phyloP scores from a whole-genome alignment of 1,140 invertebrate genomes.

The Centruroides sculpturatus region DNA sequence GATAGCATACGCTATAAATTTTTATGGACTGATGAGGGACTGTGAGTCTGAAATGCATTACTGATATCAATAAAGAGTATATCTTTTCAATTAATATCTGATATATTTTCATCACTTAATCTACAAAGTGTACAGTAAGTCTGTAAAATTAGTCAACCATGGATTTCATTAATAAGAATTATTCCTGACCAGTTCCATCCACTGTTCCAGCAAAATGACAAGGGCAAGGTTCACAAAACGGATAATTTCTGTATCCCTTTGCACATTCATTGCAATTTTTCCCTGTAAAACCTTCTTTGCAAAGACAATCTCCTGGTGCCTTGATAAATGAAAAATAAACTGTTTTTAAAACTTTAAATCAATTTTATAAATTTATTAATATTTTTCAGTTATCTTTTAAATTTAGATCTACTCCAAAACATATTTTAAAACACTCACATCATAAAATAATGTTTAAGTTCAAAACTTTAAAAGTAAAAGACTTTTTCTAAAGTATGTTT shows the following conservation, averaged over 20 bases:
- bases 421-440: not conserved
- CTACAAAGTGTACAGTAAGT: too few relatives aligned
- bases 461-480: not conserved
- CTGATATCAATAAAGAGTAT: too few relatives aligned
- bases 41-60: too few relatives aligned
- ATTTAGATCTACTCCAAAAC: not conserved
- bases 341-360: too few relatives aligned
- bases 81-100: too few relatives aligned
- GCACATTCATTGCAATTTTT: constrained; percentile 68
- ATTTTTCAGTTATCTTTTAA: too few relatives aligned
- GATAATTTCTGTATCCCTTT: constrained; percentile 59
- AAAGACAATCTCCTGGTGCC: constrained; percentile 57
- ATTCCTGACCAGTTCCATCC: constrained; percentile 28
- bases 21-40: too few relatives aligned
- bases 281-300: constrained; percentile 66
- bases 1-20: too few relatives aligned
- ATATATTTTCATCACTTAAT: too few relatives aligned
- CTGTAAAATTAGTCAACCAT: too few relatives aligned
- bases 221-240: constrained; percentile 60
- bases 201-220: constrained; percentile 58
- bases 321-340: not conserved
- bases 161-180: too few relatives aligned
- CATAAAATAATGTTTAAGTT: not conserved
- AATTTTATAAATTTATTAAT: too few relatives aligned
- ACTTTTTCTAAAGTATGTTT: not conserved